Evolutionary conservation across 2,888 invertebrate genomes (phyloP), one percentile per base, ranked within the genome.

Genomic region (Pachymerium ferrugineum): DNA sequence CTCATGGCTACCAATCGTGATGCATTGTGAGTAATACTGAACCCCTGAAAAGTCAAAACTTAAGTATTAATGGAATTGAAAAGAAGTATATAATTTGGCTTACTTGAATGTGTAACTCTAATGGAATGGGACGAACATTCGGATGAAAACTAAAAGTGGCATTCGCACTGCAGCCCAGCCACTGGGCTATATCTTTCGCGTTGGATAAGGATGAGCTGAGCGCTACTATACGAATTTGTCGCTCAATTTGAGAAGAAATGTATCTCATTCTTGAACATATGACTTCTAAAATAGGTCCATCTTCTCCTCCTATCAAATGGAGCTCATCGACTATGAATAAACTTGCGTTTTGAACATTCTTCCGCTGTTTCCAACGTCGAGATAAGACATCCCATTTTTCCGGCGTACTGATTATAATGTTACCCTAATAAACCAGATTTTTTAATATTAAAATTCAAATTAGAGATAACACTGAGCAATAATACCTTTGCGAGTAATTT

Each of bases 361-460:
- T 98, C 33, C 99, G 87, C 80, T 99, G 98, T 80, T 99, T 99
- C 99, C 99, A 99, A 77, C 99, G 87, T 74, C 99, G 87, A 0
- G 99, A 99, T 1, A 99, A 85, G 3, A 99, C 94, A 82, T 99
- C 99, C 99, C 99, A 99, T 79, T 97, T 96, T 80, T 98, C 97
- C 0, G 97, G 97, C 0, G 97, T 98, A 3, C 94, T 92, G 76
- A 99, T 89, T 62, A 99, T 92, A n/a, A 99, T 89, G 83, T 98
- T 94, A 0, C 95, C 96, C 82, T 95, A 93, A n/a, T n/a, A n/a
- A n/a, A n/a, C n/a, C 28, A 16, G 6, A 12, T 14, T 14, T 6
- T n/a, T 73, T 73, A 10, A 35, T 10, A 10, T 35, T 10, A 35
- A 35, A 35, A 35, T 35, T 35, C 14, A 29, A 47, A 74, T 69